Evolutionary conservation across 2,797 vertebrate genomes (phyloP).

Genomic region (Macroramphosus scolopax): DNA sequence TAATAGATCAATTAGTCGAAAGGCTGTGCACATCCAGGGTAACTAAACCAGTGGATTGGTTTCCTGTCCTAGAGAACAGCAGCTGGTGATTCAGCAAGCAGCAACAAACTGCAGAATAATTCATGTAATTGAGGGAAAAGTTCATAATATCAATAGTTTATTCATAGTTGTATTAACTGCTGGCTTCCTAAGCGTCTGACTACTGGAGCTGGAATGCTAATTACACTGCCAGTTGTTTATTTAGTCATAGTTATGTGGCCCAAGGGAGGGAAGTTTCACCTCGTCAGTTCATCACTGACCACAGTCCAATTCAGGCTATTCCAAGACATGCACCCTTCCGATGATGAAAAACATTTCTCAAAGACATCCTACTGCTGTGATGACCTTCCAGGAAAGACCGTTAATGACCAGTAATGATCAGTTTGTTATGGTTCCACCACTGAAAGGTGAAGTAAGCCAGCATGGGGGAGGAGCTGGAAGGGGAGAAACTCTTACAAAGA

Average conservation of each 20-base stretch:
- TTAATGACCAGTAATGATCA: constrained; percentile 54
- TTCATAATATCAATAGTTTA: too few relatives aligned
- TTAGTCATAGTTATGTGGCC: too few relatives aligned
- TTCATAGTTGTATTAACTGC: neutral
- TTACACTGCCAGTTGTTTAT: too few relatives aligned
- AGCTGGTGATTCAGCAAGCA: neutral
- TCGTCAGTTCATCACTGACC: too few relatives aligned
- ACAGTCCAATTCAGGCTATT: too few relatives aligned
- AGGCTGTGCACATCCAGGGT: constrained; percentile 1
- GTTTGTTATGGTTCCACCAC: constrained; percentile 6
- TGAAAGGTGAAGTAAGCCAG: too few relatives aligned
- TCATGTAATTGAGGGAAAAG: too few relatives aligned
- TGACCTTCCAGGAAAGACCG: constrained; percentile 47
- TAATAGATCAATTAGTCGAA: constrained; percentile 27
- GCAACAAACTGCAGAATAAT: neutral
- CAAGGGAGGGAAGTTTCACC: neutral
- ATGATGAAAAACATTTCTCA: constrained; percentile 46
- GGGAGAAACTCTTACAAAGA: neutral
- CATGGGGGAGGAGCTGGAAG: neutral
- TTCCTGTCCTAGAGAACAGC: neutral
- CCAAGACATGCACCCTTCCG: constrained; percentile 8
- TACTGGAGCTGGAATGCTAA: neutral
- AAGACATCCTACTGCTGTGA: constrained; percentile 38
- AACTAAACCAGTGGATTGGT: constrained; percentile 2
- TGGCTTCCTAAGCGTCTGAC: neutral